These are phyloP conservation scores for Tholera decimalis DNA, from an alignment of 2,888 invertebrate genomes.

Conservation along the genomic window DNA sequence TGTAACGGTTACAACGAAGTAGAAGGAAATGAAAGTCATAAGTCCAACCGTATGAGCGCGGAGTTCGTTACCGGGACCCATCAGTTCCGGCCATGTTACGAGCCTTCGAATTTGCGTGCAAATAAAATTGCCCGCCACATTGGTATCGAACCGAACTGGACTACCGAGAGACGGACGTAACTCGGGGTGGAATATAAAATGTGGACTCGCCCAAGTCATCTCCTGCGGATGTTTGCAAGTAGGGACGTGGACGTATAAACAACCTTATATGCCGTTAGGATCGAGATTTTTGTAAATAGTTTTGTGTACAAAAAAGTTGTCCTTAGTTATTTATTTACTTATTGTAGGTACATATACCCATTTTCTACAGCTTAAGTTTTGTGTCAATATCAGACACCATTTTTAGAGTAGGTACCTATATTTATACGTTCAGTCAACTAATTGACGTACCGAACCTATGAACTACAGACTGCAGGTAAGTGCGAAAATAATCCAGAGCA, in stretches of 20 bases:
- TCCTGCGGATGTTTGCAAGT: slow-evolving; percentile 81
- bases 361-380: slow-evolving; percentile 8
- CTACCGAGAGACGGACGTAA: slow-evolving; percentile 75
- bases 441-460: neutral
- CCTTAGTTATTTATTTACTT: slow-evolving; percentile 30
- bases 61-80: slow-evolving; percentile 80
- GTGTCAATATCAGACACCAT: neutral
- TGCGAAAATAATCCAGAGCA: neutral
- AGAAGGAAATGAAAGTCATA: slow-evolving; percentile 85
- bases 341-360: slow-evolving; percentile 9
- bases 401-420: no score
- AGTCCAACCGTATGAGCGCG: slow-evolving; percentile 74
- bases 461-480: neutral
- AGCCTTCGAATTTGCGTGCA: slow-evolving; percentile 86
- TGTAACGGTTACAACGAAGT: slow-evolving; percentile 59
- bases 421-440: neutral
- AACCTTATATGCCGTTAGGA: slow-evolving; percentile 56
- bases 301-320: slow-evolving; percentile 55
- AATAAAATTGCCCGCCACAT: slow-evolving; percentile 82
- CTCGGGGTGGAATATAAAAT: slow-evolving; percentile 80
- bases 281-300: slow-evolving; percentile 65
- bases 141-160: slow-evolving; percentile 73
- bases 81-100: slow-evolving; percentile 80
- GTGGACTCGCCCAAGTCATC: slow-evolving; percentile 81
- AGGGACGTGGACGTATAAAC: slow-evolving; percentile 67